Base-by-base conservation (phyloP, 2,888 invertebrate genomes). In the Leptarthrus brevirostris region DNA sequence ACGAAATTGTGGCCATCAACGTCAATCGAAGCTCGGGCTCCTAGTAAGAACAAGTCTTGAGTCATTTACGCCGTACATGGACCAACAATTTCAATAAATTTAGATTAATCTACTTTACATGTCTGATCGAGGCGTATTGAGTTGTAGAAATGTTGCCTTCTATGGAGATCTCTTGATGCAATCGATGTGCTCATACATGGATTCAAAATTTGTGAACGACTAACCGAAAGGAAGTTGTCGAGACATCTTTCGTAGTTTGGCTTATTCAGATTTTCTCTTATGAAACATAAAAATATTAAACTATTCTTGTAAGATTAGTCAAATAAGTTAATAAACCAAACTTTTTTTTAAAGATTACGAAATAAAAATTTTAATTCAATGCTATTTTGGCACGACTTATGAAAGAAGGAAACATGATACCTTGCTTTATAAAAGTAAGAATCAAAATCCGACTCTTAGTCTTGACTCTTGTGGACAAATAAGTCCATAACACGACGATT, bases 51-150 rank as follows among this genome's bases (percentile, higher is more conserved):
- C 18, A 18, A 12, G 36, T 18, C 18, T 58, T 34, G 58, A 58
- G 58, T 58, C 58, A 58, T 58, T 58, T 36, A 36, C 58, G 22
- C 58, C 58, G 34, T 18, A 58, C 58, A 58, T 58, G 58, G 58
- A 58, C 36, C 36, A 36, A 18, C 6, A 56, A 58, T 58, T 58
- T 58, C 20, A 58, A 58, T 58, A 58, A 58, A 58, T 58, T 58
- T 58, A 26, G 58, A 58, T 20, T 58, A 36, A 36, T 10, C 36
- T 18, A 36, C 20, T 36, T 58, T 12, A 16, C 18, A 58, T 36
- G 36, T 56, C 26, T 30, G 30, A 56, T 26, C 30, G 34, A 30
- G 56, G 56, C 34, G 30, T 6, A 30, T 30, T 30, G 30, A 30
- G 30, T 30, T 8, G 30, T 30, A 30, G 30, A 30, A 30, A 6